These are phyloP conservation scores for Siphamia tubifer DNA, from an alignment of 2,113 vertebrate genomes.

Conservation along the genomic window DNA sequence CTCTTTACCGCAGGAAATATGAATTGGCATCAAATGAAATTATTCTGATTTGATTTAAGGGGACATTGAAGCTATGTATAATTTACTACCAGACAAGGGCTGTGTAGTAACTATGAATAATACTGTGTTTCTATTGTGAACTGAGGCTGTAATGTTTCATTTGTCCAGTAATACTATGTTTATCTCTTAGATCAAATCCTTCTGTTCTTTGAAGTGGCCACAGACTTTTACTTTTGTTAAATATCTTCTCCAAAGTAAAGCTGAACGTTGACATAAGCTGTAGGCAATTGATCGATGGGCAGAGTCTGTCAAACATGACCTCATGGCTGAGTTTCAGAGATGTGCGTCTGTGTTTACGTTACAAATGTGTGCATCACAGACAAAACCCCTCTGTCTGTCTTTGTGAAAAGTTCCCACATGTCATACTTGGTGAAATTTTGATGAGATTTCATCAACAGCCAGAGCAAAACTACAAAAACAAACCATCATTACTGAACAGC, in stretches of 20 bases:
- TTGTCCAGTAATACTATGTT: too few relatives aligned
- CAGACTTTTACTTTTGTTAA: too few relatives aligned
- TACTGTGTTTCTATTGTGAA: too few relatives aligned
- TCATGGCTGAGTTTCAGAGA: conserved; percentile 25
- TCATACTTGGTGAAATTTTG: not conserved
- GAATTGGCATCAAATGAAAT: too few relatives aligned
- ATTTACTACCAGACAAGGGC: too few relatives aligned
- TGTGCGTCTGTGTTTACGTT: conserved; percentile 10
- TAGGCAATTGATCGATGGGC: conserved; percentile 26
- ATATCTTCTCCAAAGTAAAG: conserved; percentile 34
- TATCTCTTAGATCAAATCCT: too few relatives aligned
- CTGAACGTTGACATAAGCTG: conserved; percentile 2
- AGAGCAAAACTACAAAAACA: conserved; percentile 20
- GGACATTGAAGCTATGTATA: too few relatives aligned
- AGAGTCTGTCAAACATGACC: conserved; percentile 16
- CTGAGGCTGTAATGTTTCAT: too few relatives aligned
- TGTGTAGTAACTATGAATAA: too few relatives aligned
- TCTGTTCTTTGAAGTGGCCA: too few relatives aligned
- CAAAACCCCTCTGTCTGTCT: conserved; percentile 11
- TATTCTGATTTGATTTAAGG: too few relatives aligned
- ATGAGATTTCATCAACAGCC: not conserved
- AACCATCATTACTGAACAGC: conserved; percentile 14
- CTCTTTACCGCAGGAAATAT: too few relatives aligned
- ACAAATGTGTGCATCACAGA: conserved; percentile 41
- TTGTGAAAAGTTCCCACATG: conserved; percentile 20